phyloP scores from a whole-genome alignment of 1,140 invertebrate genomes.

The Orius laevigatus region DNA sequence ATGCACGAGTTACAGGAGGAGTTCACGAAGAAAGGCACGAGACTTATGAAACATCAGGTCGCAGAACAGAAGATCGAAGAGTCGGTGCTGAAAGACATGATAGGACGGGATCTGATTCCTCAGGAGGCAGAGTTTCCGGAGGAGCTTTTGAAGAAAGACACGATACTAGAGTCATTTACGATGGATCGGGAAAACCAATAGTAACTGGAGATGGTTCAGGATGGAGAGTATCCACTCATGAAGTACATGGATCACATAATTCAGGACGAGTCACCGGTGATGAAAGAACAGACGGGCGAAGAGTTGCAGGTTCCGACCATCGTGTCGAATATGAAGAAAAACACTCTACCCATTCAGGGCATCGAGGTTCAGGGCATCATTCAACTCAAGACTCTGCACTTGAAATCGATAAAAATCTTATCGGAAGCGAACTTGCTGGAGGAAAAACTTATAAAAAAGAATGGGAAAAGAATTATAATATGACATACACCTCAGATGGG shows the following conservation, averaged over 20 bases:
- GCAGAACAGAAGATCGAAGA: too few species aligned
- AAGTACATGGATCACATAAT: slow-evolving; percentile 2
- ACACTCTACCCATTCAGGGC: too few species aligned
- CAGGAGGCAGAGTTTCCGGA: neutral
- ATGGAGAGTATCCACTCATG: neutral
- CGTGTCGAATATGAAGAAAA: too few species aligned
- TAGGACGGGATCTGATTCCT: neutral
- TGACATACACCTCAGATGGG: neutral
- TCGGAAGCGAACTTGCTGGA: neutral
- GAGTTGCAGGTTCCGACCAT: neutral
- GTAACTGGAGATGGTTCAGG: neutral
- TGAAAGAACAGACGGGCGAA: neutral
- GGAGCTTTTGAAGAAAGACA: too few species aligned
- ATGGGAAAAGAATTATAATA: slow-evolving; percentile 10
- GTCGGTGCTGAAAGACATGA: too few species aligned
- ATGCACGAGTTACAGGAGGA: neutral
- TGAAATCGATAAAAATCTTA: too few species aligned
- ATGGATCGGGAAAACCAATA: too few species aligned
- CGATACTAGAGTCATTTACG: too few species aligned
- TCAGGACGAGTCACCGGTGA: neutral
- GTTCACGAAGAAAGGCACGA: neutral
- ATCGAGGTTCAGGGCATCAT: too few species aligned
- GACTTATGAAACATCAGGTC: too few species aligned
- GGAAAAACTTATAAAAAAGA: slow-evolving; percentile 10
- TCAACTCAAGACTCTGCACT: too few species aligned